Base-by-base conservation (phyloP, 2,113 vertebrate genomes). In the Anseranas semipalmata region DNA sequence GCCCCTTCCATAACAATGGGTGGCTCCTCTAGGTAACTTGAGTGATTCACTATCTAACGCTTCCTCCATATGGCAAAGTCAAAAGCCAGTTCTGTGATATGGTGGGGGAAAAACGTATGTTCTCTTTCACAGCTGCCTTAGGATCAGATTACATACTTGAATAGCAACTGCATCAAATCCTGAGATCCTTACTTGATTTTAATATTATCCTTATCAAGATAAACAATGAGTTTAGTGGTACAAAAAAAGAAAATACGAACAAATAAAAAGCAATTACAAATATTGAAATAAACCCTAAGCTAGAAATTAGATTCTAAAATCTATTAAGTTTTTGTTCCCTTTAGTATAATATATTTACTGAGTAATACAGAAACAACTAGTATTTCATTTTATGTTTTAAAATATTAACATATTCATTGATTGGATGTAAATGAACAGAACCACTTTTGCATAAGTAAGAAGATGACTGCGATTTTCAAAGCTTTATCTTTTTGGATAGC, bases 41-140 rank as follows among this genome's bases (percentile, higher is more conserved):
- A 91, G 55, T 95, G 90, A 96, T 92, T 95, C 88, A 87, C 96
- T 95, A 78, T 94, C 90, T 96, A 95, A 94, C 58, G 50, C 86
- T 93, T 96, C 95, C 96, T 97, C 95, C 96, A 97, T 96, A 94
- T 95, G 96, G 80, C 90, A 90, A 96, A 94, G 83, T 93, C 89
- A 90, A 94, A 94, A 96, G 91, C 60, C 71, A 72, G 60, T 72
- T 78, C 83, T 92, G 88, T 94, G 85, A 88, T 89, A 87, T 0
- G 7, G 76, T 89, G 86, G 68, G 66, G 46, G 45, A 71, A 93
- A 94, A 87, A 80, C 58, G 35, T 83, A 53, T 53, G 76, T 52
- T 93, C 65, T 86, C 60, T 72, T 92, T 73, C 66, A 75, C 83
- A 94, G 92, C 92, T 97, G 96, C 83, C 58, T 90, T 76, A 84